Conservation (phyloP, 2,113 vertebrate species). For the Oryzias woworae region DNA sequence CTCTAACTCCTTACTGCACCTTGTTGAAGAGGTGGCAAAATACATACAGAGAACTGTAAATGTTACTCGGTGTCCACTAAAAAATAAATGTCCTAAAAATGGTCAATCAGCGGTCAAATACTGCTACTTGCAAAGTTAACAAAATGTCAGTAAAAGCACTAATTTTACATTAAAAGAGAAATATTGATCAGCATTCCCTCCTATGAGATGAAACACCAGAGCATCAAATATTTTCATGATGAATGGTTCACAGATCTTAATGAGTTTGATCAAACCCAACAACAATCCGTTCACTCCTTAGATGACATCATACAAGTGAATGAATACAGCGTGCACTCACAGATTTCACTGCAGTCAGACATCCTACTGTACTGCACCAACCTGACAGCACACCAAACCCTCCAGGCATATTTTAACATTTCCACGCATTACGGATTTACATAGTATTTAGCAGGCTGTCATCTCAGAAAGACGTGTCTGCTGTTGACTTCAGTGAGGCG, state of each 20-base stretch:
- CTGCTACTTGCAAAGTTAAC: too few relatives aligned
- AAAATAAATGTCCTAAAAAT: too few relatives aligned
- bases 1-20: slow-evolving; percentile 7
- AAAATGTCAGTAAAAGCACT: too few relatives aligned
- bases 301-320: too few relatives aligned
- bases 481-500: slow-evolving; percentile 5
- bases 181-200: too few relatives aligned
- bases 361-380: slow-evolving; percentile 25
- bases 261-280: background rate
- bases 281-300: background rate
- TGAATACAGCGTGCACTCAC: background rate
- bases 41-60: background rate
- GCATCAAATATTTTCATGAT: too few relatives aligned
- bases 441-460: slow-evolving; percentile 31
- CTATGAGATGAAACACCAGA: too few relatives aligned
- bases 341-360: slow-evolving; percentile 24
- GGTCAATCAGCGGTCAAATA: too few relatives aligned
- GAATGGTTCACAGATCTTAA: background rate
- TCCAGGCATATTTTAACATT: slow-evolving; percentile 32
- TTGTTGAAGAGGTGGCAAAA: slow-evolving; percentile 13
- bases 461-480: slow-evolving; percentile 36
- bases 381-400: slow-evolving; percentile 30
- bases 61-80: too few relatives aligned
- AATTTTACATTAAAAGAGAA: too few relatives aligned
- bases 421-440: slow-evolving; percentile 51